Evolutionary conservation across 2,797 vertebrate genomes (phyloP).

Genomic region (Myiotriccus ornatus): DNA sequence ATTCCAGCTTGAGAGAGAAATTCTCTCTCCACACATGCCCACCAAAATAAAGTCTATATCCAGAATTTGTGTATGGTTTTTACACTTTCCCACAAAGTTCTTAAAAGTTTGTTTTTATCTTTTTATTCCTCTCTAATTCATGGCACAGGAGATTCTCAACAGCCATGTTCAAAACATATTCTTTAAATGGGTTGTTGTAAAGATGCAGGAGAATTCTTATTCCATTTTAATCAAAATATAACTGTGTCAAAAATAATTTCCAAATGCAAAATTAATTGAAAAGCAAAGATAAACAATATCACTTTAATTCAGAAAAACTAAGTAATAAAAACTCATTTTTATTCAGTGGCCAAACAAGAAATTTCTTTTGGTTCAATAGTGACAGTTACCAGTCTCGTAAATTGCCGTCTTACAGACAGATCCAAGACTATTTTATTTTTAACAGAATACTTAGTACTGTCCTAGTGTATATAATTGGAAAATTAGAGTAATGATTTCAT

Average conservation of each 20-base stretch:
- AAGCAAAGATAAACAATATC: neutral
- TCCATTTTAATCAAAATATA: neutral
- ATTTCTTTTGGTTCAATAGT: neutral
- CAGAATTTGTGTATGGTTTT: neutral
- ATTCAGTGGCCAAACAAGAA: neutral
- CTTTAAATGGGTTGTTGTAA: neutral
- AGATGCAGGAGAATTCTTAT: neutral
- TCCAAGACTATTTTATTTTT: neutral
- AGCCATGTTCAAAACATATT: neutral
- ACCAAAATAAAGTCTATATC: neutral
- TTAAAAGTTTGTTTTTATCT: neutral
- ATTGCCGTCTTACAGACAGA: neutral
- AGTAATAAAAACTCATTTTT: neutral
- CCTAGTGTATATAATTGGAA: neutral
- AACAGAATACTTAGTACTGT: neutral
- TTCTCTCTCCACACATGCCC: fast-evolving
- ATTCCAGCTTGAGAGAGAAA: neutral
- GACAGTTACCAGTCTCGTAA: neutral
- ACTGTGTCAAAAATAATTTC: neutral
- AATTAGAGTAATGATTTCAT: neutral
- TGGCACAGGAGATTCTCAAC: neutral
- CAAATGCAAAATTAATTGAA: neutral
- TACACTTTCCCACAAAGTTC: neutral
- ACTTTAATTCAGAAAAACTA: neutral
- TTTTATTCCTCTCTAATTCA: neutral